A percentile compares a stretch with the other conserved stretches of the same genome.
phyloP scores from a whole-genome alignment of 2,888 invertebrate genomes.

The Thyatira batis region DNA sequence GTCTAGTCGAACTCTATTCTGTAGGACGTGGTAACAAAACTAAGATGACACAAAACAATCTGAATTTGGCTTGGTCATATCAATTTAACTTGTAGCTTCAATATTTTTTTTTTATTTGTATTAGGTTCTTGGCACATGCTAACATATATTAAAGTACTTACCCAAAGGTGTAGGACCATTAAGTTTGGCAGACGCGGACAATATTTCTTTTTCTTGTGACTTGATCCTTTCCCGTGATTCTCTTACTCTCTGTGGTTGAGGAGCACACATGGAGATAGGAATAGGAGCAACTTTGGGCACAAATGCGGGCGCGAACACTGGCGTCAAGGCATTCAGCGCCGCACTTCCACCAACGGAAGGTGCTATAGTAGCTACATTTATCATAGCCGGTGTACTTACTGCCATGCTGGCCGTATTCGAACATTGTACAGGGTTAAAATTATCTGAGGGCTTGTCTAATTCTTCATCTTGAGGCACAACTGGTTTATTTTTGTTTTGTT shows the following conservation, averaged over 20 bases:
- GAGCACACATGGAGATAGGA: slow-evolving; percentile 22
- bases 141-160: too few species aligned
- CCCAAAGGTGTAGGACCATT: slow-evolving; percentile 56
- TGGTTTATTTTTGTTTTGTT: slow-evolving; percentile 57
- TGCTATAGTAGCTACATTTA: slow-evolving; percentile 19
- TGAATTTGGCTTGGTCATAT: too few species aligned
- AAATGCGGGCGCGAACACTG: slow-evolving; percentile 16
- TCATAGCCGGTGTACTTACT: slow-evolving; percentile 4
- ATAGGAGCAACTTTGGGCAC: slow-evolving; percentile 16
- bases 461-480: slow-evolving; percentile 62
- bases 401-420: neutral
- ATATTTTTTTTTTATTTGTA: too few species aligned
- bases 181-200: slow-evolving; percentile 28
- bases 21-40: too few species aligned
- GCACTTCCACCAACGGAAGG: slow-evolving; percentile 20
- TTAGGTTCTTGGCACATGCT: too few species aligned
- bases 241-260: slow-evolving; percentile 59
- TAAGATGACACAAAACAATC: too few species aligned
- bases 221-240: slow-evolving; percentile 54
- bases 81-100: too few species aligned
- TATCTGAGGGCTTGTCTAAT: slow-evolving; percentile 45
- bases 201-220: slow-evolving; percentile 36
- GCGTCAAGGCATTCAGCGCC: slow-evolving; percentile 25
- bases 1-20: too few species aligned
- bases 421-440: slow-evolving; percentile 19